A percentile compares a stretch with the other conserved stretches of the same genome.
Evolutionary conservation across 2,888 invertebrate genomes (phyloP).

Genomic region (Xestia rhomboidea): DNA sequence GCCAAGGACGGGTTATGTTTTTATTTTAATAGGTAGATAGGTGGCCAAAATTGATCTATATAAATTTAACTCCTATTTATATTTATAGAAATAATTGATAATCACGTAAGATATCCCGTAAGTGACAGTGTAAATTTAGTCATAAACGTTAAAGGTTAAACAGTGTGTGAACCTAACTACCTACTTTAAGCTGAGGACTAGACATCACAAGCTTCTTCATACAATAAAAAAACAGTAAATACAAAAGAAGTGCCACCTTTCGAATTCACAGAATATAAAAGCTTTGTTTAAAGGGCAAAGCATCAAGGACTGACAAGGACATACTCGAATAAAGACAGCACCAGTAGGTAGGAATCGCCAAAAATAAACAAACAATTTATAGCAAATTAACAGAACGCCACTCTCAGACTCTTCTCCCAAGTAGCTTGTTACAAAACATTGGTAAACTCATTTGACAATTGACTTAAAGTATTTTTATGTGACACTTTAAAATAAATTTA

Average conservation of each 20-base stretch:
- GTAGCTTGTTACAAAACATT: neutral
- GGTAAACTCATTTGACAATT: neutral
- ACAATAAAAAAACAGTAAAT: slow-evolving; percentile 3
- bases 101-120: too few species aligned
- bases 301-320: neutral
- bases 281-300: neutral
- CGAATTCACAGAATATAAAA: neutral
- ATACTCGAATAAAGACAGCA: neutral
- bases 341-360: neutral
- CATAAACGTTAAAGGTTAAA: too few species aligned
- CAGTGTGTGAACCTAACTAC: neutral
- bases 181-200: slow-evolving; percentile 21
- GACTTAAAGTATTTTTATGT: too few species aligned
- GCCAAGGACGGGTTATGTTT: too few species aligned
- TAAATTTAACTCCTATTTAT: too few species aligned
- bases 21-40: too few species aligned
- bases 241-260: neutral
- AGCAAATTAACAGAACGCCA: neutral
- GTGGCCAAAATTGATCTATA: too few species aligned
- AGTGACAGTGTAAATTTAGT: too few species aligned
- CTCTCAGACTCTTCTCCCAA: neutral
- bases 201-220: slow-evolving; percentile 12
- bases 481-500: too few species aligned
- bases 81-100: too few species aligned
- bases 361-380: neutral